Base-by-base conservation (phyloP, 92 coral and sea anemone genomes). In the Porites cylindrica region DNA sequence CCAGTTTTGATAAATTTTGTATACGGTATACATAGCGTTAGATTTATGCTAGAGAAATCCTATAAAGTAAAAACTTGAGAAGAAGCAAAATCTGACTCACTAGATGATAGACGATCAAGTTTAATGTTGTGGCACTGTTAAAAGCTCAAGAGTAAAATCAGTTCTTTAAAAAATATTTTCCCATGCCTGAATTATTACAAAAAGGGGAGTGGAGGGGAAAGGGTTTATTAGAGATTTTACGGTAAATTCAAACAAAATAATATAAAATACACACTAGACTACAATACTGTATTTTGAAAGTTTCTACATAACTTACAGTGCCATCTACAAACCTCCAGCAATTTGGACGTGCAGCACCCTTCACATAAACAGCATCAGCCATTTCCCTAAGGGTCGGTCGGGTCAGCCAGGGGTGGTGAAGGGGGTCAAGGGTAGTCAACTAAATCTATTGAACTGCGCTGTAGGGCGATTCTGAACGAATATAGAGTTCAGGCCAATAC, bases 191-290 rank as follows among this genome's bases (percentile, higher is more conserved):
- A 38, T 73, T 73, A 73, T 73, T 73, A 73, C 78, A 73, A 38
- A 73, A 73, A 73, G 78, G 78, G 78, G 58, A 73, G 78, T 24
- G 62, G 78, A 73, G 78, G 78, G 78, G 78, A 73, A 73, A 73
- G 78, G 58, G 58, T 73, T 73, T 73, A 73, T 73, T 73, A 73
- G 78, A 73, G 78, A 73, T 73, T 73, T 73, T 47, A 73, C 78
- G 58, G 78, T 73, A 73, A 73, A 73, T 51, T 73, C 78, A 73
- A 73, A 38, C 78, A 73, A 73, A 73, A 73, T 73, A 38, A 73
- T 43, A 47, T 73, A 68, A 73, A 73, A 73, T 73, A 73, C 61
- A 73, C 78, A 73, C 78, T 73, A 38, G 19, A 47, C 78, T 73
- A 73, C 1, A 73, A 47, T 73, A 38, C 78, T 52, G 78, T 73